Percentiles rank a stretch among this genome's conserved stretches.
Evolutionary conservation across 2,888 invertebrate genomes (phyloP).

Genomic region (Dioctria linearis): DNA sequence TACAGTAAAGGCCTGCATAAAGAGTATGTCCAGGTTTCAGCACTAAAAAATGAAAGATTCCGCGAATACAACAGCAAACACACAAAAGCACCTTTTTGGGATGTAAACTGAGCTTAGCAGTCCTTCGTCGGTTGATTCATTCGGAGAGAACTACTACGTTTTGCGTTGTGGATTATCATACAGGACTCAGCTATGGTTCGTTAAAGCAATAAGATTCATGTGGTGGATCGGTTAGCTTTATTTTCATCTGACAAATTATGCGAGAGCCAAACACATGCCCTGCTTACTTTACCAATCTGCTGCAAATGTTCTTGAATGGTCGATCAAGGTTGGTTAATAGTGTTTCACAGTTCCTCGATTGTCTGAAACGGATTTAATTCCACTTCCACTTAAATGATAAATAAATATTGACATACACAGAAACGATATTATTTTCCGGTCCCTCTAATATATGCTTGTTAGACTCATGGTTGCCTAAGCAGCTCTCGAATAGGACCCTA

Average conservation of each 20-base stretch:
- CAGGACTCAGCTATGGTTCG: background rate
- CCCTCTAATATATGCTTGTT: background rate
- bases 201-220: background rate
- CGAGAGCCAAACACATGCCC: background rate
- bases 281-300: background rate
- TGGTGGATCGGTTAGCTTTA: background rate
- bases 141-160: background rate
- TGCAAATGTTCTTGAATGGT: too few species aligned
- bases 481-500: too few species aligned
- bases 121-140: background rate
- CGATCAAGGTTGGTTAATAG: background rate
- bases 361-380: background rate
- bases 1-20: too few species aligned
- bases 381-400: too few species aligned
- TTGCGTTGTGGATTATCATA: background rate
- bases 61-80: too few species aligned
- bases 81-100: too few species aligned
- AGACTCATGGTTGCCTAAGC: too few species aligned
- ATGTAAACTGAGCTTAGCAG: too few species aligned
- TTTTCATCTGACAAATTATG: background rate
- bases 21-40: too few species aligned
- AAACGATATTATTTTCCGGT: background rate
- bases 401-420: constrained; percentile 1
- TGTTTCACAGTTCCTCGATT: background rate
- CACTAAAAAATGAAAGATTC: too few species aligned